Conservation (phyloP, 53 echinoderm and acorn worm species). For the Temnopleurus reevesii region DNA sequence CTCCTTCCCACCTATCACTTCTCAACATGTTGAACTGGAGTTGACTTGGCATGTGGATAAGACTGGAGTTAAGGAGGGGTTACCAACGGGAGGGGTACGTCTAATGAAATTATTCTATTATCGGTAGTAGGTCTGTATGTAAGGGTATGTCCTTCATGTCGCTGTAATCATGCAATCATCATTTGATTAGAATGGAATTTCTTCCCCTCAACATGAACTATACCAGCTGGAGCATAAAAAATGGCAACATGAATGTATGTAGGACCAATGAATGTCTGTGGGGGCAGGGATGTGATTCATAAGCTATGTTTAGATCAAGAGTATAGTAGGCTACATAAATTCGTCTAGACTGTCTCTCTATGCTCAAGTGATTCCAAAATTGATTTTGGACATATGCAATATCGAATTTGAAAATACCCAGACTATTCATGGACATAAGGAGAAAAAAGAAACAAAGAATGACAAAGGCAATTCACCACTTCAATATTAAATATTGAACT, state of each 20-base stretch:
- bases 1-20: not conserved
- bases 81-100: conserved; percentile 23
- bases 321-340: no score
- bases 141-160: conserved; percentile 3
- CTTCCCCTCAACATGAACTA: not conserved
- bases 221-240: not conserved
- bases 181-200: conserved; percentile 19
- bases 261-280: not conserved
- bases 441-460: no score
- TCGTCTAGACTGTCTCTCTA: no score
- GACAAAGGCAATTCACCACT: no score
- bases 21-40: not conserved
- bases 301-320: not conserved
- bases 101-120: conserved; percentile 34
- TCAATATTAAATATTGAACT: no score
- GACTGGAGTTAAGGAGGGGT: not conserved
- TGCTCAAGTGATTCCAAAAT: no score
- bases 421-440: no score
- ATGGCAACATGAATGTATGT: not conserved
- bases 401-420: no score
- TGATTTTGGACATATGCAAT: no score
- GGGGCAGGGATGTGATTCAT: not conserved
- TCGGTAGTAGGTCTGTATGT: not conserved
- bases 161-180: not conserved
- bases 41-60: conserved; percentile 23